A percentile compares a stretch with the other conserved stretches of the same genome.
phyloP scores from a whole-genome alignment of 2,113 vertebrate genomes.

The Antechinus stuartii region DNA sequence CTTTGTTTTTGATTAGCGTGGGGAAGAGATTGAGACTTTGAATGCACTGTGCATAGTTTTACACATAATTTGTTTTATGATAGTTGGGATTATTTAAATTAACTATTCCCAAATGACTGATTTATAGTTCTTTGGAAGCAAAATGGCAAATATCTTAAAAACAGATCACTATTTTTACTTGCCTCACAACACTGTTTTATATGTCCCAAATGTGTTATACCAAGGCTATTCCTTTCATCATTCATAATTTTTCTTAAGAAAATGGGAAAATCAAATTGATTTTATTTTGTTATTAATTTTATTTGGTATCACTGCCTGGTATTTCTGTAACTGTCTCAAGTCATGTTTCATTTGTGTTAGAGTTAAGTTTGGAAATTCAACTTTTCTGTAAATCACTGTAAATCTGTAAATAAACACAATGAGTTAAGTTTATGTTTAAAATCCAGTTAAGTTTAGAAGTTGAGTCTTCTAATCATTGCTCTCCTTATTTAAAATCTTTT shows the following conservation, averaged over 20 bases:
- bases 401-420: neutral
- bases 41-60: neutral
- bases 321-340: neutral
- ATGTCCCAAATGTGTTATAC: neutral
- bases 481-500: neutral
- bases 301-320: neutral
- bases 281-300: neutral
- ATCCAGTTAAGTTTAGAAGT: neutral
- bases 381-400: neutral
- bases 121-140: conserved; percentile 47
- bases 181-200: neutral
- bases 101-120: neutral
- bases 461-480: neutral
- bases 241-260: neutral
- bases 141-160: conserved; percentile 42
- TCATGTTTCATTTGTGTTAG: neutral
- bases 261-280: neutral
- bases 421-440: neutral
- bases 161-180: conserved; percentile 13
- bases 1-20: neutral
- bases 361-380: neutral
- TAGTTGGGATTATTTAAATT: conserved; percentile 46
- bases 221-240: neutral
- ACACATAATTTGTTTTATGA: neutral
- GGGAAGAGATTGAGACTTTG: neutral